These are phyloP conservation scores for Heteropelma amictum DNA, from an alignment of 2,888 invertebrate genomes.

Conservation along the genomic window DNA sequence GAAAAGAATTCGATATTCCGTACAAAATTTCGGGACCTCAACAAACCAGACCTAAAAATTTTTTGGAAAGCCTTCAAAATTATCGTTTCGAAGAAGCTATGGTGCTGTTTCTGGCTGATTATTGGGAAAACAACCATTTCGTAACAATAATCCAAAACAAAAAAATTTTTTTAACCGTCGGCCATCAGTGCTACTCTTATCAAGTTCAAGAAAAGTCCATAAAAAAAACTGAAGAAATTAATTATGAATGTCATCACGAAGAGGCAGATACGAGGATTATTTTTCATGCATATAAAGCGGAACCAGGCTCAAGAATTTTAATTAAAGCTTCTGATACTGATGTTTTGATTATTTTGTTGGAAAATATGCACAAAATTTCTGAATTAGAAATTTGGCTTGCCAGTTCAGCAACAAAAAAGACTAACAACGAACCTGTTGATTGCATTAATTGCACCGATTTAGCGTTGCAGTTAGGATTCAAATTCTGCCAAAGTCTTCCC, in stretches of 20 bases:
- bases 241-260: constrained; percentile 51
- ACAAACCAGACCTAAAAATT: constrained; percentile 17
- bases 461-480: background rate
- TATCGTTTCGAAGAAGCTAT: constrained; percentile 6
- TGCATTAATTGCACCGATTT: background rate
- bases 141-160: constrained; percentile 16
- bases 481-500: constrained; percentile 6
- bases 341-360: constrained; percentile 32
- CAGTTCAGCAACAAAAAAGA: background rate
- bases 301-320: constrained; percentile 11
- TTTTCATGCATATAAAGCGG: constrained; percentile 34
- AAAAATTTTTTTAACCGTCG: constrained; percentile 30
- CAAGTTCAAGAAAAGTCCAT: background rate
- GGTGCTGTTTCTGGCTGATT: background rate
- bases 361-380: constrained; percentile 33
- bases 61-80: constrained; percentile 3
- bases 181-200: constrained; percentile 23
- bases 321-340: constrained; percentile 39
- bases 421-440: background rate
- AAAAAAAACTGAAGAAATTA: constrained; percentile 18
- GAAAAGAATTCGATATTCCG: no score
- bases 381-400: constrained; percentile 1
- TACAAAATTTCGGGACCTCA: constrained; percentile 14
- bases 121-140: constrained; percentile 12
- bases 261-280: constrained; percentile 57